A percentile compares a stretch with the other conserved stretches of the same genome.
Evolutionary conservation across 2,797 vertebrate species (phyloP).

Genomic region (Hemitrygon akajei): DNA sequence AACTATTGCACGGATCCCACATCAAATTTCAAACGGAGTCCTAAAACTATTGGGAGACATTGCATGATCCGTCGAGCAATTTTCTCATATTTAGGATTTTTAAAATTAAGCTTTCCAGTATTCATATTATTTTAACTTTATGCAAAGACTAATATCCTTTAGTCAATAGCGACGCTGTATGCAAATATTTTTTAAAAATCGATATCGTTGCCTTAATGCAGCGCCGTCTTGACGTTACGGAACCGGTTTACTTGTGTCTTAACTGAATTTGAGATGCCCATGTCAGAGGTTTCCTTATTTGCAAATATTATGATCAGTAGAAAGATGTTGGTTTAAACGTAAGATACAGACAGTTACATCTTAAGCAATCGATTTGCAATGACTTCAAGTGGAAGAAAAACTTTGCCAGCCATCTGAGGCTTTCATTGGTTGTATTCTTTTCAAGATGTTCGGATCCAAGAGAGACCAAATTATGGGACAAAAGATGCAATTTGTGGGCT

Average conservation of each 20-base stretch:
- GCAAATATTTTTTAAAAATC: neutral
- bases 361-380: neutral
- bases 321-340: neutral
- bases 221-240: neutral
- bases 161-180: neutral
- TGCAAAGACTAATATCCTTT: neutral
- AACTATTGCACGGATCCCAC: neutral
- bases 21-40: neutral
- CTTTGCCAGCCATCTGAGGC: neutral
- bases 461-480: conserved; percentile 18
- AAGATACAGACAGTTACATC: neutral
- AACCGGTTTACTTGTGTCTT: neutral
- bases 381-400: neutral
- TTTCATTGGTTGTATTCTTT: neutral
- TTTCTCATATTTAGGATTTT: too few species aligned
- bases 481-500: conserved; percentile 32
- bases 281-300: neutral
- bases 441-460: neutral
- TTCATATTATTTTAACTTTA: neutral
- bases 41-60: neutral
- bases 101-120: neutral
- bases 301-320: neutral
- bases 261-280: neutral
- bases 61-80: neutral
- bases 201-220: neutral